phyloP scores from a whole-genome alignment of 1,140 invertebrate species.

The Platyura marginata region DNA sequence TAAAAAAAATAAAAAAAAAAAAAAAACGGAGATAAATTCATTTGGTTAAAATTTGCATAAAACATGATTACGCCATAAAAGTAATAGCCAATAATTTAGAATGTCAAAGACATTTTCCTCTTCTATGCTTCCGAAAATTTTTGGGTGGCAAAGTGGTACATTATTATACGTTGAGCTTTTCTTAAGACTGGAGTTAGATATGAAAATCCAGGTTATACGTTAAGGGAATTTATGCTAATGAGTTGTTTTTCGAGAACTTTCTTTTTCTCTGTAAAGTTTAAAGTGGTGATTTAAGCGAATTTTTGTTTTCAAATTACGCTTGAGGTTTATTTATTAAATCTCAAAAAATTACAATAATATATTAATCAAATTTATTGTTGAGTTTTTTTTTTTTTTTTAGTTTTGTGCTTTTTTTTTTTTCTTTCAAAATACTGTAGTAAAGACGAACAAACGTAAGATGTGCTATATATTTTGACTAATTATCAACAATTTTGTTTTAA shows the following conservation, averaged over 20 bases:
- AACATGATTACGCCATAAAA: conserved; percentile 3
- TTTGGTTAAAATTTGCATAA: conserved; percentile 2
- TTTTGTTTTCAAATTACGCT: no score
- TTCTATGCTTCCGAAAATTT: neutral
- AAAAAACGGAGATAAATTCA: neutral
- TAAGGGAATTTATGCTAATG: neutral
- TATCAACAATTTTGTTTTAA: no score
- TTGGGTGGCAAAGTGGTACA: neutral
- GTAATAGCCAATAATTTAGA: conserved; percentile 3
- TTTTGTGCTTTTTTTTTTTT: no score
- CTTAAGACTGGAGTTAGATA: neutral
- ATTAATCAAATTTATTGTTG: no score
- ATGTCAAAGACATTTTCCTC: conserved; percentile 1
- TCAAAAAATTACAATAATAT: no score
- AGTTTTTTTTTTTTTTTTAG: no score
- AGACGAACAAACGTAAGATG: no score
- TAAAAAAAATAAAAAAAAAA: neutral
- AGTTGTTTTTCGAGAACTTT: neutral
- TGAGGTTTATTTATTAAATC: no score
- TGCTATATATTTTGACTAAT: no score
- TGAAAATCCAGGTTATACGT: neutral
- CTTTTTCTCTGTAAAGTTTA: neutral
- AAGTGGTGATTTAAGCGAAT: neutral
- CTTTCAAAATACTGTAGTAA: no score
- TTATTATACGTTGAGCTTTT: neutral